These are phyloP conservation scores for Petrosia ficiformis DNA, from an alignment of 37 sponge, comb jelly and placozoan genomes.

Conservation along the genomic window DNA sequence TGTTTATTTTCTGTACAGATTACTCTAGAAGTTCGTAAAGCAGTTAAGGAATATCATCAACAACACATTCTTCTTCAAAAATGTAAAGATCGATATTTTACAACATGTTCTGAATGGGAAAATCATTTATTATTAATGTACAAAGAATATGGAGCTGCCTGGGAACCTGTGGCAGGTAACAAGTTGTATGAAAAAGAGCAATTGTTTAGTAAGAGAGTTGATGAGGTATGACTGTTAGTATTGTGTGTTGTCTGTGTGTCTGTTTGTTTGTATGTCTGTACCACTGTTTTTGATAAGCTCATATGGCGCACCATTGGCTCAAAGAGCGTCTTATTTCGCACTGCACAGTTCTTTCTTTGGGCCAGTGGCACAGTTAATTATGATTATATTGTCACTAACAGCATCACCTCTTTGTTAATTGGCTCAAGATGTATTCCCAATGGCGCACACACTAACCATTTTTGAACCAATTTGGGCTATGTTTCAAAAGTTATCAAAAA, in stretches of 20 bases:
- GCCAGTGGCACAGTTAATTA: too few species aligned
- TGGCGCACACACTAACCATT: too few species aligned
- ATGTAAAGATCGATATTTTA: conserved; percentile 31
- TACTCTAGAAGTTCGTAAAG: conserved; percentile 16
- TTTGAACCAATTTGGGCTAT: too few species aligned
- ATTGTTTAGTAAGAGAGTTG: conserved; percentile 15
- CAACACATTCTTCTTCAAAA: neutral
- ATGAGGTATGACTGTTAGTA: conserved; percentile 51
- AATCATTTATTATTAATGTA: conserved; percentile 31
- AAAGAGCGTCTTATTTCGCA: conserved; percentile 1
- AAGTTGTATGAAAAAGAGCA: conserved; percentile 61
- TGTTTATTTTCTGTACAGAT: neutral
- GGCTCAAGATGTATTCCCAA: too few species aligned
- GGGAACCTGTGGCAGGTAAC: conserved; percentile 51
- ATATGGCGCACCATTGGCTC: too few species aligned
- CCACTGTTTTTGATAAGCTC: too few species aligned
- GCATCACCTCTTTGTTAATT: too few species aligned
- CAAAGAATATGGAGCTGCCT: conserved; percentile 41
- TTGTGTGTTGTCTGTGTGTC: too few species aligned
- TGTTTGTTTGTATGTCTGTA: too few species aligned
- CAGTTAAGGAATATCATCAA: conserved; percentile 17
- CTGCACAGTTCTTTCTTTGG: too few species aligned
- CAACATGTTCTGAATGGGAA: conserved; percentile 59
- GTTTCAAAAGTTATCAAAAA: too few species aligned
- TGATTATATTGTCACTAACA: too few species aligned